phyloP scores from a whole-genome alignment of 2,888 invertebrate species.

The Diploptera punctata region DNA sequence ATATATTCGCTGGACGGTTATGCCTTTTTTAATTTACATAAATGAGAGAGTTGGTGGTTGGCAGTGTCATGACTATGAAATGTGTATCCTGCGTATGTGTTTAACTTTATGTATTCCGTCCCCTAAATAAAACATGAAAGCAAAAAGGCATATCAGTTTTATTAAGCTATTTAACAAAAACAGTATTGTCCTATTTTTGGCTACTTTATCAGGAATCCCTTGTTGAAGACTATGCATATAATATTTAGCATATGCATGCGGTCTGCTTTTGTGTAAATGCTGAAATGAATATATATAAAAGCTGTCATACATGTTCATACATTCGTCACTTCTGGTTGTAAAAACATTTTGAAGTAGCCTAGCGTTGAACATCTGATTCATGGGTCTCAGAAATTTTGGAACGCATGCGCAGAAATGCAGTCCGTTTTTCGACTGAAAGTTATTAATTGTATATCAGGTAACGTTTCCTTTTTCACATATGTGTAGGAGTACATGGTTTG shows the following conservation, averaged over 20 bases:
- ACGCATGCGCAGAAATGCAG: too few relatives aligned
- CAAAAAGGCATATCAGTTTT: slow-evolving; percentile 3
- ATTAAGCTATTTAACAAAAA: slow-evolving; percentile 25
- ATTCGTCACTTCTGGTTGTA: slow-evolving; percentile 5
- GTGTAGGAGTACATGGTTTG: too few relatives aligned
- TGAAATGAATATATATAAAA: not conserved
- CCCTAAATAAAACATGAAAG: too few relatives aligned
- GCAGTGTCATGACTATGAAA: slow-evolving; percentile 1
- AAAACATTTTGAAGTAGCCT: not conserved
- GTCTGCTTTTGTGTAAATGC: not conserved
- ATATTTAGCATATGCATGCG: slow-evolving; percentile 25
- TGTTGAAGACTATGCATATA: not conserved
- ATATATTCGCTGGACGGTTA: slow-evolving; percentile 18
- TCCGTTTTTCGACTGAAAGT: too few relatives aligned
- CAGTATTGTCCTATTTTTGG: slow-evolving; percentile 16
- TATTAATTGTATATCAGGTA: too few relatives aligned
- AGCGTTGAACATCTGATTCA: too few relatives aligned
- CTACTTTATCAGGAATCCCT: not conserved
- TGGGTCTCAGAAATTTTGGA: too few relatives aligned
- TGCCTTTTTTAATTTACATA: slow-evolving; percentile 22
- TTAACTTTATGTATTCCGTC: not conserved
- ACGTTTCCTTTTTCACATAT: too few relatives aligned
- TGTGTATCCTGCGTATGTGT: not conserved
- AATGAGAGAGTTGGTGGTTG: not conserved
- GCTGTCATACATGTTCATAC: not conserved